Conservation (phyloP, 2,888 invertebrate genomes). For the Iphiclides podalirius region DNA sequence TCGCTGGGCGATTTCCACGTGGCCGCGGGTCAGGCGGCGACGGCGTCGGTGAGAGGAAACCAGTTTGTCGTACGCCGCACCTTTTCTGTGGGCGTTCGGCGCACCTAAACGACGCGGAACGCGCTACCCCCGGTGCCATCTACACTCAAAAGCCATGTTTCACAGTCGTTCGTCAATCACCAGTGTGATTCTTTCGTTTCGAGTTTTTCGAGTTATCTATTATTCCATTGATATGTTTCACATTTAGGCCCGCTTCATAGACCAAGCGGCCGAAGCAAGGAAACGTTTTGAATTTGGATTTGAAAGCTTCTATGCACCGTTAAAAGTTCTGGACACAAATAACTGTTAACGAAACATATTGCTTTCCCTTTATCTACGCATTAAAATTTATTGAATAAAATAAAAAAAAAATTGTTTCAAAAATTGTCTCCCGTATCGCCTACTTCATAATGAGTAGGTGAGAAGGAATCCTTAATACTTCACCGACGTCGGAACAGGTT, state of each 20-base stretch:
- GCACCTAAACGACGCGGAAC: conserved; percentile 41
- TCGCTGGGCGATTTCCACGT: conserved; percentile 29
- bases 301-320: background rate
- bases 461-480: conserved; percentile 34
- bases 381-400: too few species aligned
- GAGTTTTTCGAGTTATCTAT: conserved; percentile 5
- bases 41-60: conserved; percentile 68
- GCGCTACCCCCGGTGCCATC: conserved; percentile 23
- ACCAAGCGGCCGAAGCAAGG: background rate
- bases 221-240: conserved; percentile 1
- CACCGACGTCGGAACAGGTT: conserved; percentile 65
- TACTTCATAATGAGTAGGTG: conserved; percentile 21
- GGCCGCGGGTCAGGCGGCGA: conserved; percentile 33
- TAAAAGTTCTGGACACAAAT: background rate
- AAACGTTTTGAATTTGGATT: background rate
- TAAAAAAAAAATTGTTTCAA: conserved; percentile 12
- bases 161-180: conserved; percentile 15
- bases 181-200: conserved; percentile 7
- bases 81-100: conserved; percentile 52
- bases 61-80: conserved; percentile 55
- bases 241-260: background rate
- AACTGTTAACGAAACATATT: background rate
- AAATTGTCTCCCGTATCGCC: conserved; percentile 1
- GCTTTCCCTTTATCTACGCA: too few species aligned
- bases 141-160: conserved; percentile 19